Evolutionary conservation across 2,888 invertebrate genomes (phyloP).

Genomic region (Oegoconia quadripuncta): DNA sequence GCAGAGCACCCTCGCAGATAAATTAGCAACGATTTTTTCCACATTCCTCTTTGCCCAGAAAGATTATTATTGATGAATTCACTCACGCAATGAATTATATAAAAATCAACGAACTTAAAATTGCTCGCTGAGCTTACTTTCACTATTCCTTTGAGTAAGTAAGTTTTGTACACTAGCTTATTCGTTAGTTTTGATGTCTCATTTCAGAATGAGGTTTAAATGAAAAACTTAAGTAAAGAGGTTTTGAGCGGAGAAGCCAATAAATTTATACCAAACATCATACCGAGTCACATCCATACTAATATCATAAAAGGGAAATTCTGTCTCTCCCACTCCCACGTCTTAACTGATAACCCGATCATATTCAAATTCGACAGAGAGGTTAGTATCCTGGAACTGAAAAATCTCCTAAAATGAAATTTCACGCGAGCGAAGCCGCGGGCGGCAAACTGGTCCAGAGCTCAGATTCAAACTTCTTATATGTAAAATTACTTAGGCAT

Average conservation of each 20-base stretch:
- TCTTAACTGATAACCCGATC: too few relatives aligned
- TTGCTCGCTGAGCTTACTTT: not conserved
- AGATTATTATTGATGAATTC: conserved; percentile 44
- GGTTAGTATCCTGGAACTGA: too few relatives aligned
- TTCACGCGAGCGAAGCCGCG: too few relatives aligned
- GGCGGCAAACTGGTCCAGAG: too few relatives aligned
- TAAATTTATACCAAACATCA: conserved; percentile 2
- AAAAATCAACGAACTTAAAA: conserved; percentile 6
- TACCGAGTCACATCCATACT: too few relatives aligned
- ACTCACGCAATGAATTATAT: conserved; percentile 18
- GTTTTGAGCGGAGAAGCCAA: not conserved
- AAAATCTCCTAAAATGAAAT: too few relatives aligned
- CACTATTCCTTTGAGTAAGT: conserved; percentile 9
- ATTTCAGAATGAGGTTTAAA: conserved; percentile 2
- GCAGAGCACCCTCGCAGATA: conserved; percentile 28
- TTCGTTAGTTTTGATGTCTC: conserved; percentile 13
- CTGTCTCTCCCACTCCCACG: too few relatives aligned
- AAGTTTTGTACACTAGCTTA: conserved; percentile 19
- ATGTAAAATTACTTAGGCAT: too few relatives aligned
- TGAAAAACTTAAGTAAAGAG: not conserved
- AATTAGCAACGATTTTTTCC: conserved; percentile 54
- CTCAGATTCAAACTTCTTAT: too few relatives aligned
- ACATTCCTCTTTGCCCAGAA: conserved; percentile 40
- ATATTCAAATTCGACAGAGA: too few relatives aligned
- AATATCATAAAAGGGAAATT: too few relatives aligned